These are phyloP conservation scores for Cyclina sinensis DNA, from an alignment of 1,140 invertebrate genomes.

Conservation along the genomic window DNA sequence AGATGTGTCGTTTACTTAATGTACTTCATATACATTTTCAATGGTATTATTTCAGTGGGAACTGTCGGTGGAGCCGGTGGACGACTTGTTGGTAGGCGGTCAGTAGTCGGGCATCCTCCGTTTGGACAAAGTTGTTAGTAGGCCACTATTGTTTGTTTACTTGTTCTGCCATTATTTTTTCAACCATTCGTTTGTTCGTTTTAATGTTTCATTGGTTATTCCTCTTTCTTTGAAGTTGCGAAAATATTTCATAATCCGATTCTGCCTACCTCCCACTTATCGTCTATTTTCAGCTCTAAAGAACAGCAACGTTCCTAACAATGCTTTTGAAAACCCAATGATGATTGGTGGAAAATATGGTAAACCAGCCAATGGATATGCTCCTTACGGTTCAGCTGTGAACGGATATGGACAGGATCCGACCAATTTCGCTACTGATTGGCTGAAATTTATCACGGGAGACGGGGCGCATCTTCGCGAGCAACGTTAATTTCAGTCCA, in stretches of 20 bases:
- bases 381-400: slow-evolving; percentile 1
- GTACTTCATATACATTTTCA: no score
- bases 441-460: slow-evolving; percentile 55
- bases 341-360: neutral
- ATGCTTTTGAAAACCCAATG: neutral
- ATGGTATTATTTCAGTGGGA: neutral
- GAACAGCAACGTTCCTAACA: neutral
- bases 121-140: neutral
- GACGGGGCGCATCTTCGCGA: slow-evolving; percentile 63
- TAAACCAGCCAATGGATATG: neutral
- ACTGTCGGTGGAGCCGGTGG: neutral
- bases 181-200: no score
- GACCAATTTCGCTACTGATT: slow-evolving; percentile 59
- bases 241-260: no score
- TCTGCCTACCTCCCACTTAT: no score
- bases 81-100: neutral
- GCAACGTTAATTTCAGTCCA: slow-evolving; percentile 56
- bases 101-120: neutral
- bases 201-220: no score
- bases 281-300: neutral
- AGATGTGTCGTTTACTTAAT: no score
- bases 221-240: no score
- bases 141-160: neutral
- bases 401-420: slow-evolving; percentile 53
- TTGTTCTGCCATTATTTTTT: neutral